These are phyloP conservation scores for Vultur gryphus DNA, from an alignment of 2,797 vertebrate species.

Conservation along the genomic window DNA sequence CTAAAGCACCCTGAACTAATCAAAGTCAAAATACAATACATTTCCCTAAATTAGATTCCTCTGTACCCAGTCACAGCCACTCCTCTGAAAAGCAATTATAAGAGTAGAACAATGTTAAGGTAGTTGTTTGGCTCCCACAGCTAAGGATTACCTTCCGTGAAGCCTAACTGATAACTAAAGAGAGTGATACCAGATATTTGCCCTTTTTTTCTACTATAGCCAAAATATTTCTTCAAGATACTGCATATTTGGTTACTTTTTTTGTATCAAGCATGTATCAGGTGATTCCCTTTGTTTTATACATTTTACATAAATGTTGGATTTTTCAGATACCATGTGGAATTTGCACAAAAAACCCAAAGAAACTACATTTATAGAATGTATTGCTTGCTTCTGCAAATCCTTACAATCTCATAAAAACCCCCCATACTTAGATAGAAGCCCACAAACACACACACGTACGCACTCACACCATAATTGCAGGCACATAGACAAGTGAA, in stretches of 20 bases:
- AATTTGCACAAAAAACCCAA: background rate
- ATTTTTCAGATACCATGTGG: background rate
- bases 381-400: background rate
- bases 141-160: background rate
- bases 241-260: background rate
- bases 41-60: background rate
- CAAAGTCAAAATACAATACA: background rate
- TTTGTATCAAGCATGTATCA: background rate
- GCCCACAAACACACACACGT: background rate
- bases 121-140: background rate
- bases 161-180: background rate
- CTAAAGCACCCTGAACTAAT: background rate
- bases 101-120: background rate
- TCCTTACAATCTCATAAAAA: background rate
- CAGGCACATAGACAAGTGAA: background rate
- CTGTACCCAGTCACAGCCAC: background rate
- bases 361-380: background rate
- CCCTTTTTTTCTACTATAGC: background rate
- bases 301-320: background rate
- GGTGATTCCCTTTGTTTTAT: background rate
- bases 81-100: background rate
- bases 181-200: background rate
- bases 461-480: accelerated
- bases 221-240: background rate
- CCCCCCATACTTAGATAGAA: background rate